phyloP scores from a whole-genome alignment of 2,113 vertebrate genomes.

The Heptranchias perlo region DNA sequence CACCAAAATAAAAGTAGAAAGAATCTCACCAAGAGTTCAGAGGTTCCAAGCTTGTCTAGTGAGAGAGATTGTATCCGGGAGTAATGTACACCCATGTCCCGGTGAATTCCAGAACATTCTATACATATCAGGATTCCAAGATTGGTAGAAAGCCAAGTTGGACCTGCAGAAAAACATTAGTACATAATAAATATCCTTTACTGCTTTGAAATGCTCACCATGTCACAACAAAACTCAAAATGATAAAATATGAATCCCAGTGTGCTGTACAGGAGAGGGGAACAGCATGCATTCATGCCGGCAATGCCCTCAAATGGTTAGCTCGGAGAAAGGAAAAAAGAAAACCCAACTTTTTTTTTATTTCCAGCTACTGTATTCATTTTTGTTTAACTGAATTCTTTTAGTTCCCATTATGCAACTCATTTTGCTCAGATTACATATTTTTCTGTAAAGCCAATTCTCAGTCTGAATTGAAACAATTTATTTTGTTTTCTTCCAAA shows the following conservation, averaged over 20 bases:
- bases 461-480: not conserved
- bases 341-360: not conserved
- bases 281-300: not conserved
- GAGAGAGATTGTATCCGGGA: slow-evolving; percentile 57
- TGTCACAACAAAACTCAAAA: not conserved
- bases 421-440: not conserved
- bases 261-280: not conserved
- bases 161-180: slow-evolving; percentile 47
- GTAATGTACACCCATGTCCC: slow-evolving; percentile 58
- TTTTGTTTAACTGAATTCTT: not conserved
- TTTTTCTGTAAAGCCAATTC: not conserved
- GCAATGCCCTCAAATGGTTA: not conserved
- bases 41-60: slow-evolving; percentile 59
- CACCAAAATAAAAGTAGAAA: not conserved
- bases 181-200: not conserved
- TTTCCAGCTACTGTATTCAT: not conserved
- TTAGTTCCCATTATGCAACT: not conserved
- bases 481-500: not conserved
- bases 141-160: slow-evolving; percentile 62
- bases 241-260: not conserved
- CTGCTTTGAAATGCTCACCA: not conserved
- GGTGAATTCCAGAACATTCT: slow-evolving; percentile 64
- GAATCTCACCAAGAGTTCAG: slow-evolving; percentile 57
- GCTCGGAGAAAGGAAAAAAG: not conserved
- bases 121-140: slow-evolving; percentile 62